Evolutionary conservation across 2,797 vertebrate species (phyloP).

Genomic region (Corythornis leucogaster): DNA sequence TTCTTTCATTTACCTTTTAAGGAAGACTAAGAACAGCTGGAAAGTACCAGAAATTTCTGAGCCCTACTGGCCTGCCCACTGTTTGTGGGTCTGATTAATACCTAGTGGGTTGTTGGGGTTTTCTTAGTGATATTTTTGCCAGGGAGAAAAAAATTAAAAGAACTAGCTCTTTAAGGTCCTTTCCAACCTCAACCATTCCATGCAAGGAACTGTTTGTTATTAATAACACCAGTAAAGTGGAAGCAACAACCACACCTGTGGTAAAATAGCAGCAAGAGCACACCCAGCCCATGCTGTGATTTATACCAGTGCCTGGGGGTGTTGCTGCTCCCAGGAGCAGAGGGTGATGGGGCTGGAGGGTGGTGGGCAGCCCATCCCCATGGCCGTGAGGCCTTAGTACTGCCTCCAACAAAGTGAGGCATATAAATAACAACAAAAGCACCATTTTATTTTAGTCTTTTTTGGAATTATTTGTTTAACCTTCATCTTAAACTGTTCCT

Average conservation of each 20-base stretch:
- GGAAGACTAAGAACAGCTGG: not conserved
- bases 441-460: not conserved
- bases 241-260: not conserved
- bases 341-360: not conserved
- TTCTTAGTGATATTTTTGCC: not conserved
- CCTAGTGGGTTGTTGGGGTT: not conserved
- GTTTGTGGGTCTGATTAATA: not conserved
- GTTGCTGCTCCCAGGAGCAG: too few relatives aligned
- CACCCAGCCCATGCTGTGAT: not conserved
- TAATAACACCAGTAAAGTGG: not conserved
- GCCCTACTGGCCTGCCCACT: not conserved
- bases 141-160: too few relatives aligned
- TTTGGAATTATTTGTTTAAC: not conserved
- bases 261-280: not conserved
- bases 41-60: not conserved
- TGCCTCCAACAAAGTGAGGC: not conserved
- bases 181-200: not conserved
- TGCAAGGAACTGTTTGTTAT: not conserved
- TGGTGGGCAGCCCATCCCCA: not conserved
- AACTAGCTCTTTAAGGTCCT: not conserved
- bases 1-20: not conserved
- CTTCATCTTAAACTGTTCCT: not conserved
- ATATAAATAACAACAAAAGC: not conserved
- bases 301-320: accelerated
- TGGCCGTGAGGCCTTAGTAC: not conserved